Evolutionary conservation across 2,888 invertebrate species (phyloP), one percentile per base, ranked within the genome.

Genomic region (Phengaris arion): DNA sequence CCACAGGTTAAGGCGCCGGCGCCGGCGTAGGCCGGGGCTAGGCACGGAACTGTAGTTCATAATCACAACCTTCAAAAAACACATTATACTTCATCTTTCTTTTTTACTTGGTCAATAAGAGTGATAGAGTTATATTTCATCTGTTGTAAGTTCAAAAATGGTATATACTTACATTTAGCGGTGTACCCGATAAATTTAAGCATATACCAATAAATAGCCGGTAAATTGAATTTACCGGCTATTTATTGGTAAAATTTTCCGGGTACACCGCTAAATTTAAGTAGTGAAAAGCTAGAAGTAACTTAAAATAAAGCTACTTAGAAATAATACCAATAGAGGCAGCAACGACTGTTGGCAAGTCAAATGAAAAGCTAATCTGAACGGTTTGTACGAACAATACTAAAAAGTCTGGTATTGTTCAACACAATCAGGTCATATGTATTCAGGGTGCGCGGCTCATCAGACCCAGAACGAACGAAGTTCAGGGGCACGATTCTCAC

Each of bases 361-460:
- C 64, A 22, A 64, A 64, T 45, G 64, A 45, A 64, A 64, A 35
- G 64, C 64, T 35, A 64, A 64, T 13, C 64, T 64, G 6, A 64
- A 35, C 35, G 35, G 35, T 45, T 64, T 64, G 64, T 45, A 15
- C 64, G 12, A 64, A 13, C 64, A 45, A 64, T 9, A 64, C 45
- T 45, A 12, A 35, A 64, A 64, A 64, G 64, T 64, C 9, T 5
- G 15, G 15, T 15, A 35, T 64, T 64, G 64, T 64, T 64, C 64
- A 12, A 12, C 6, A 64, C 64, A 64, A 64, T 64, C 64, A 64
- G 64, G 35, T 12, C 35, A 64, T 64, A 64, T 35, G 64, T 64
- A 64, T 64, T 35, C 64, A 7, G 35, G 12, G 12, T 35, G 35
- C 35, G 1, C 10, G 10, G 52, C 52, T 12, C 52, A 45, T 45